Evolutionary conservation across 2,797 vertebrate genomes (phyloP), one percentile per base, ranked within the genome.

Genomic region (Pitangus sulphuratus): DNA sequence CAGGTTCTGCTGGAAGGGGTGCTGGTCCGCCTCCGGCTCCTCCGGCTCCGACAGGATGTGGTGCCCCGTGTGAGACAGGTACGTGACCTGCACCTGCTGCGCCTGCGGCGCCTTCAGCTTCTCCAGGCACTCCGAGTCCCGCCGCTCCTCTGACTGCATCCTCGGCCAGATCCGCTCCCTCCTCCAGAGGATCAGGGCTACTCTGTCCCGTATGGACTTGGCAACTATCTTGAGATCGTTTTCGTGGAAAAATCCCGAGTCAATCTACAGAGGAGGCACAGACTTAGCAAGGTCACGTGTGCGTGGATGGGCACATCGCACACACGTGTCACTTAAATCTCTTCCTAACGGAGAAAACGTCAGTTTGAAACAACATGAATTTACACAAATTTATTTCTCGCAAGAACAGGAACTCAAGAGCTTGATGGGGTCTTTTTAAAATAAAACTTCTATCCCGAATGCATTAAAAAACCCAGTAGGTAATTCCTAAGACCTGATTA

Each of bases 181-280:
- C 72, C 99, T 98, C 99, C 99, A 99, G 50, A 99, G 99, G 97
- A 99, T 99, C 94, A 99, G 96, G 0, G 99, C 98, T 84, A 99
- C 99, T 3, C 99, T 98, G 97, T 99, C 99, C 28, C 99, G 98
- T 93, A 99, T 99, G 3, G 99, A 99, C 98, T 99, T 99, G 26
- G 98, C 99, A 89, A 99, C 99, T 6, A 98, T 99, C 98, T 99
- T 99, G 51, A 98, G 98, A 37, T 99, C 99, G 2, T 97, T 99
- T 95, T 99, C 99, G 1, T 99, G 99, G 97, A 99, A 99, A 97
- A 99, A 99, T 72, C 99, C 99, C 45, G 99, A 99, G 87, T 99
- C 99, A 76, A 99, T 98, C 99, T 99, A 96, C 66, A 94, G 94
- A 65, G 97, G 75, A 95, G 57, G 93, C 69, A 96, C 35, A 80